A percentile compares a stretch with the other conserved stretches of the same genome.
Conservation (phyloP, 2,797 vertebrate genomes). For the Xenopus petersii region DNA sequence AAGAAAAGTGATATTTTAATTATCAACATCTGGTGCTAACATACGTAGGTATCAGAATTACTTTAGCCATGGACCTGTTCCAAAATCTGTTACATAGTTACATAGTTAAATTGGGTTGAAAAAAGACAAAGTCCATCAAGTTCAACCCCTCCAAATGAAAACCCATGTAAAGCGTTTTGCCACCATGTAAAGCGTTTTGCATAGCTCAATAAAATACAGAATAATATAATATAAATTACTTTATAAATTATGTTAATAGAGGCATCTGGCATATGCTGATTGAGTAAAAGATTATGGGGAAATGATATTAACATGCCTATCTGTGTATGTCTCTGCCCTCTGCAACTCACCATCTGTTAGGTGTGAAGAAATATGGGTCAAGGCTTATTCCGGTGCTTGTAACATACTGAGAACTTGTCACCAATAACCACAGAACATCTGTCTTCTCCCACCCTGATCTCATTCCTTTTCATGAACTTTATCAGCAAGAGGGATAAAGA, state of each 20-base stretch:
- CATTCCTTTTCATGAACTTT: constrained; percentile 28
- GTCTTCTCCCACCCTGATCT: constrained; percentile 41
- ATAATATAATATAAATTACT: no score
- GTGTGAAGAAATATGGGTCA: constrained; percentile 44
- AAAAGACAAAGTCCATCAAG: no score
- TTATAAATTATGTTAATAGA: constrained; percentile 6
- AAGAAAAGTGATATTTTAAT: no score
- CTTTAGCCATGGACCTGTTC: no score
- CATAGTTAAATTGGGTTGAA: no score
- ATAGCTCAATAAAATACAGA: no score
- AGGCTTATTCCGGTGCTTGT: constrained; percentile 34
- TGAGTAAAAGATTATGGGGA: constrained; percentile 20
- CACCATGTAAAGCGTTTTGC: no score
- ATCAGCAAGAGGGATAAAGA: constrained; percentile 23
- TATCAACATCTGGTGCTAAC: no score
- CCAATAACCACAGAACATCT: constrained; percentile 53
- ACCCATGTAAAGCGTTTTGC: no score
- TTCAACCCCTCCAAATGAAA: no score
- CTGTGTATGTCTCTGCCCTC: constrained; percentile 33
- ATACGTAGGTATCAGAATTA: no score
- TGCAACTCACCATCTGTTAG: constrained; percentile 55
- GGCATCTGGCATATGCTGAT: constrained; percentile 28
- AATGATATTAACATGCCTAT: constrained; percentile 31
- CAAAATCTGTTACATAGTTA: no score
- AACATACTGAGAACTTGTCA: constrained; percentile 55